Conservation (phyloP, 1,140 invertebrate species). For the Drosophila mojavensis region DNA sequence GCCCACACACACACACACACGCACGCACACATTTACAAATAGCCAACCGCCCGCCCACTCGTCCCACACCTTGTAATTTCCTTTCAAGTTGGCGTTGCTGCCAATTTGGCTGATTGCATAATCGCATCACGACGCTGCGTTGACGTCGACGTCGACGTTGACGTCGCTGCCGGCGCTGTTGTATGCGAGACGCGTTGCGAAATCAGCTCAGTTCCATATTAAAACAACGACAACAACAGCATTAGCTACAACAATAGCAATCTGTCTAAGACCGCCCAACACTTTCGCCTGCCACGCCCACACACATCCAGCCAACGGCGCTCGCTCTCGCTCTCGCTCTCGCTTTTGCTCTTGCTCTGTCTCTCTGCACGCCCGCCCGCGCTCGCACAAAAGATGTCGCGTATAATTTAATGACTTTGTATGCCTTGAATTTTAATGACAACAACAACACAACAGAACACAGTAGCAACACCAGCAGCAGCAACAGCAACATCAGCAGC, state of each 20-base stretch:
- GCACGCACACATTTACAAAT: conserved; percentile 11
- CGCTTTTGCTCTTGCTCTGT: neutral
- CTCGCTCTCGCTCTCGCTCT: too few species aligned
- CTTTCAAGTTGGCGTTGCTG: conserved; percentile 82
- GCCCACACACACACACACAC: neutral
- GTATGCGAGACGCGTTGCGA: conserved; percentile 45
- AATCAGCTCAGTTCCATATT: conserved; percentile 66
- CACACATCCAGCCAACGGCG: neutral
- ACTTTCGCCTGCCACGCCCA: conserved; percentile 29
- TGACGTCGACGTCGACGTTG: conserved; percentile 2
- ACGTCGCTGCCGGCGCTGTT: conserved; percentile 36
- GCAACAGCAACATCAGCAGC: conserved; percentile 18
- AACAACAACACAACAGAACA: conserved; percentile 50
- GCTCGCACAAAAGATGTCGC: conserved; percentile 74
- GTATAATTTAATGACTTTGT: conserved; percentile 83
- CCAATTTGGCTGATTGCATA: conserved; percentile 81
- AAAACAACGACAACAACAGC: conserved; percentile 26
- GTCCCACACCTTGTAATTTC: conserved; percentile 66
- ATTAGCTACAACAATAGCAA: conserved; percentile 24
- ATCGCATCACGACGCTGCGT: conserved; percentile 71
- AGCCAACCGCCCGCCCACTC: neutral
- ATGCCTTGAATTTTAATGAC: conserved; percentile 83
- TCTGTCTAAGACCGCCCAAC: conserved; percentile 52
- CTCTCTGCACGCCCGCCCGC: neutral
- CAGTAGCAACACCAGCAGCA: conserved; percentile 13